Evolutionary conservation across 2,888 invertebrate genomes (phyloP).

Genomic region (Ochropacha duplaris): DNA sequence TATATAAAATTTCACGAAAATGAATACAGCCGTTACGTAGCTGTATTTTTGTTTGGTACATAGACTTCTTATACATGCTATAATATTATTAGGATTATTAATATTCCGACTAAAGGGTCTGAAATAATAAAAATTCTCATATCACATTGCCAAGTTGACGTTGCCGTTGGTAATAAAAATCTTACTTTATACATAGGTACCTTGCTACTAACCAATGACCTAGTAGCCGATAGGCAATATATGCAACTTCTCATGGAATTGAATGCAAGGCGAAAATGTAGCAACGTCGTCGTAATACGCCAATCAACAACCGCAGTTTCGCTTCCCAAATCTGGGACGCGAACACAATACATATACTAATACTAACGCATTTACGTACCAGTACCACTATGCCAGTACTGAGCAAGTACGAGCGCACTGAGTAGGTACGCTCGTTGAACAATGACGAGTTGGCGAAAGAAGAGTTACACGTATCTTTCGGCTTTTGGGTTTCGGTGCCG

Average conservation of each 20-base stretch:
- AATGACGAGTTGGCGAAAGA: conserved; percentile 62
- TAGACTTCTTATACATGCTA: no score
- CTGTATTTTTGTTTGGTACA: no score
- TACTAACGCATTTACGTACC: conserved; percentile 45
- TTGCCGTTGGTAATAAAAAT: not conserved
- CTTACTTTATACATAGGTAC: conserved; percentile 27
- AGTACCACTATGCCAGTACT: no score
- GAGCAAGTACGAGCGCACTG: conserved; percentile 50
- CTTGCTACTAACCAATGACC: conserved; percentile 61
- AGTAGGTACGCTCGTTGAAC: conserved; percentile 48
- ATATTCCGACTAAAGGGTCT: no score
- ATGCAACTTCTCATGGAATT: conserved; percentile 76
- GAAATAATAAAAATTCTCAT: not conserved
- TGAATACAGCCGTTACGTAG: no score
- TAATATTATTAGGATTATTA: no score
- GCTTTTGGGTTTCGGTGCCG: conserved; percentile 75
- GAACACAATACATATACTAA: conserved; percentile 52
- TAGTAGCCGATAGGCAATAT: conserved; percentile 69
- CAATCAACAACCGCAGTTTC: conserved; percentile 76
- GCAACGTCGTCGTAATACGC: conserved; percentile 72
- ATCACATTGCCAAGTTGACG: not conserved
- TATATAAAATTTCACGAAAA: no score
- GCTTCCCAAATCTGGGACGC: conserved; percentile 75
- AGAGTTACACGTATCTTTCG: conserved; percentile 59
- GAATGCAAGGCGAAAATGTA: conserved; percentile 78